Conservation (phyloP, 2,797 vertebrate species). For the Hozukius guyotensis region DNA sequence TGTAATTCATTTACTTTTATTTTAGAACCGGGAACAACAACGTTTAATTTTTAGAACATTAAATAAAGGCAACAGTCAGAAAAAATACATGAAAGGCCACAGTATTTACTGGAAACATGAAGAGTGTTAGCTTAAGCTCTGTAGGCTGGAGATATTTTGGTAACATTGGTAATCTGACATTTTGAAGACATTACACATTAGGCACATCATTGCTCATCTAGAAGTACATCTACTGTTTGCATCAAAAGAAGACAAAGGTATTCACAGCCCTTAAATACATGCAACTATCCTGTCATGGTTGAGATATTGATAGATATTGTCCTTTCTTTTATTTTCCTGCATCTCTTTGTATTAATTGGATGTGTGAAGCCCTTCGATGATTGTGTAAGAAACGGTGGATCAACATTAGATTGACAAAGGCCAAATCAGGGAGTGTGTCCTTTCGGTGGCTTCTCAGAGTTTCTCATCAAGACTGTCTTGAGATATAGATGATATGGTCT, state of each 20-base stretch:
- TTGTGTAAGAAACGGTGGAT: conserved; percentile 7
- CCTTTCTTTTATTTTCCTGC: background rate
- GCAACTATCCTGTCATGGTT: conserved; percentile 1
- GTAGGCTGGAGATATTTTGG: background rate
- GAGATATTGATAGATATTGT: background rate
- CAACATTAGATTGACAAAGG: background rate
- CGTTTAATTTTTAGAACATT: conserved; percentile 5
- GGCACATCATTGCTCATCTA: conserved; percentile 9
- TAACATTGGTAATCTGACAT: conserved; percentile 4
- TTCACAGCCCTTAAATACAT: background rate
- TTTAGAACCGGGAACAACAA: conserved; percentile 26
- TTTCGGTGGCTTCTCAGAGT: conserved; percentile 64
- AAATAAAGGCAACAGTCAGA: conserved; percentile 40
- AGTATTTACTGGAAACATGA: conserved; percentile 2
- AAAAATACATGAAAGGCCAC: background rate
- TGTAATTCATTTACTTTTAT: conserved; percentile 10
- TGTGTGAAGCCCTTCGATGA: conserved; percentile 1
- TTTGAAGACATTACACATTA: background rate
- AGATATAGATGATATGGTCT: conserved; percentile 76
- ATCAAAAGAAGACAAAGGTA: background rate
- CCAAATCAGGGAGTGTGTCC: background rate
- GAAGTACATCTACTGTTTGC: background rate
- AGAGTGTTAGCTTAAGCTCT: background rate
- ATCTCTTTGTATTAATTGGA: background rate
- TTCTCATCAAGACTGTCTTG: conserved; percentile 55